Conservation (phyloP, 2,797 vertebrate species). For the Bothrops alternatus region DNA sequence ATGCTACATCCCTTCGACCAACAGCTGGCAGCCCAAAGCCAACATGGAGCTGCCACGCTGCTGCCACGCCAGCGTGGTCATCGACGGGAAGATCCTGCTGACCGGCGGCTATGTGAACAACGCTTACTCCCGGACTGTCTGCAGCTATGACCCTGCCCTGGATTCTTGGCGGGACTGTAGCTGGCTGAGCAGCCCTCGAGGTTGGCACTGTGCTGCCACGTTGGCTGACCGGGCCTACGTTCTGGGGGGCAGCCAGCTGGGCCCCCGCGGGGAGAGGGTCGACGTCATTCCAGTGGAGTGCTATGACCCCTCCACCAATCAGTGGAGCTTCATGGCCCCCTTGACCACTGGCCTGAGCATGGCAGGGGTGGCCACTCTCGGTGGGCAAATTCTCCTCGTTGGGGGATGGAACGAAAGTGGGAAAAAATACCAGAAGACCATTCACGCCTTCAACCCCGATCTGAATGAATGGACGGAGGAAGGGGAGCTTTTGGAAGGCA, state of each 20-base stretch:
- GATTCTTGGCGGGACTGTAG: slow-evolving; percentile 76
- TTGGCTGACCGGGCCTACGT: slow-evolving; percentile 73
- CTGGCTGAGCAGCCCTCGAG: slow-evolving; percentile 75
- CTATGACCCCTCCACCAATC: slow-evolving; percentile 66
- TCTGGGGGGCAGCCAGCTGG: slow-evolving; percentile 82
- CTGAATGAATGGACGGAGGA: slow-evolving; percentile 77
- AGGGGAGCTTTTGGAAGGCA: slow-evolving; percentile 79
- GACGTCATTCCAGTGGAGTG: slow-evolving; percentile 79
- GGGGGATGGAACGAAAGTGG: slow-evolving; percentile 84
- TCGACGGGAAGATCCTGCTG: slow-evolving; percentile 77
- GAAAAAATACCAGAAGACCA: slow-evolving; percentile 81
- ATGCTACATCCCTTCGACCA: slow-evolving; percentile 81
- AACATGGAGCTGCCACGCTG: slow-evolving; percentile 81
- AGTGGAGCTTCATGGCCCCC: slow-evolving; percentile 73
- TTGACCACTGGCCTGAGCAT: slow-evolving; percentile 80
- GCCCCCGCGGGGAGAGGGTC: slow-evolving; percentile 75
- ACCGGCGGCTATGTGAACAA: slow-evolving; percentile 82
- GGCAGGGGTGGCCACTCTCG: slow-evolving; percentile 74
- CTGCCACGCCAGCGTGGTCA: slow-evolving; percentile 79
- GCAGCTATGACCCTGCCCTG: slow-evolving; percentile 68
- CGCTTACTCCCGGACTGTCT: slow-evolving; percentile 79
- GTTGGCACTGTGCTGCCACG: slow-evolving; percentile 80
- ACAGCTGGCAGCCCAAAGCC: slow-evolving; percentile 80
- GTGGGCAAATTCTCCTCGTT: slow-evolving; percentile 73
- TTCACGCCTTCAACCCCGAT: slow-evolving; percentile 78